Percentiles rank a stretch among this genome's conserved stretches.
These are phyloP conservation scores for Gasterosteus nipponicus DNA, from an alignment of 2,113 vertebrate genomes.

Conservation along the genomic window DNA sequence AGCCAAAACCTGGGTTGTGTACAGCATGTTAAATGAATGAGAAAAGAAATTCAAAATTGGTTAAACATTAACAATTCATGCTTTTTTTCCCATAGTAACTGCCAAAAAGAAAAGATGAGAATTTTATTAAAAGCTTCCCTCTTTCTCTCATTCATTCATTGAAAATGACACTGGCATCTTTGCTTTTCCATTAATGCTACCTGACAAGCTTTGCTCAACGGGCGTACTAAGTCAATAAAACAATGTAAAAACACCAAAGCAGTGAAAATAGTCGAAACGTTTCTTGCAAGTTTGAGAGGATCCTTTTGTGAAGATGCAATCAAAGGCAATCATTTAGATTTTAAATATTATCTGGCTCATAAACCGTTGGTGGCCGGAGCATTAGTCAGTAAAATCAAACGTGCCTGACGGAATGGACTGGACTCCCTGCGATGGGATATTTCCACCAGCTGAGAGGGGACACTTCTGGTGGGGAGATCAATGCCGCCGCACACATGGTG, in stretches of 20 bases:
- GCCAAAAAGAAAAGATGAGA: not conserved
- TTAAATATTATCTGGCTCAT: constrained; percentile 16
- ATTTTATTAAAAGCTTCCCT: constrained; percentile 24
- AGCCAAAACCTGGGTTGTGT: not conserved
- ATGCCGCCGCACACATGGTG: constrained; percentile 51
- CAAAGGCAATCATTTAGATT: not conserved
- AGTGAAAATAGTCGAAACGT: not conserved
- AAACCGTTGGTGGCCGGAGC: constrained; percentile 4
- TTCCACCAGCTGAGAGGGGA: constrained; percentile 39
- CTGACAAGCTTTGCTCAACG: constrained; percentile 24
- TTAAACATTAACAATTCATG: not conserved
- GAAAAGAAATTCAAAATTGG: not conserved
- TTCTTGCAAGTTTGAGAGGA: not conserved
- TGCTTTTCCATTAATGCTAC: constrained; percentile 29
- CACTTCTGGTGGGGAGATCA: constrained; percentile 54
- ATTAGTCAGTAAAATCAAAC: constrained; percentile 37
- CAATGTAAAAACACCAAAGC: constrained; percentile 36
- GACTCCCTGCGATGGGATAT: constrained; percentile 55
- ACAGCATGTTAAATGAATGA: not conserved
- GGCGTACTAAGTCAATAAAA: constrained; percentile 43
- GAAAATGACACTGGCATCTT: constrained; percentile 41
- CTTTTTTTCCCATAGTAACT: not conserved
- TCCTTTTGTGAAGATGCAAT: constrained; percentile 7
- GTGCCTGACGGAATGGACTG: constrained; percentile 35
- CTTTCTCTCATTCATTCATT: constrained; percentile 13